Conservation (phyloP, 1,140 invertebrate genomes). For the Oedothorax gibbosus region DNA sequence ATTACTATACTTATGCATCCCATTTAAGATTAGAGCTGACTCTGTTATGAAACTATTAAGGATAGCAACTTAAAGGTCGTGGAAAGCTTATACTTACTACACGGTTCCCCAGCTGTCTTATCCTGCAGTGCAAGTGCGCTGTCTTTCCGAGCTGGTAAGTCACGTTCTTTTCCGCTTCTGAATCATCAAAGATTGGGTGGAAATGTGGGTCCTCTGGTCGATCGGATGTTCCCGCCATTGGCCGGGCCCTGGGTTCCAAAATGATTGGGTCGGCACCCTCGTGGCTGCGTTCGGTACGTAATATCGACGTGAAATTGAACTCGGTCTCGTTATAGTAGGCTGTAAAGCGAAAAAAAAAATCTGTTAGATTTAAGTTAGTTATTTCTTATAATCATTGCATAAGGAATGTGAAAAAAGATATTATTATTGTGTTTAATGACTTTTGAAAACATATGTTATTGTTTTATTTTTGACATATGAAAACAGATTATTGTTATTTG, state of each 20-base stretch:
- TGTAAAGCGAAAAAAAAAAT: no score
- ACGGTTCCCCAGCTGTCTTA: slow-evolving; percentile 86
- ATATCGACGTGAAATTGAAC: no score
- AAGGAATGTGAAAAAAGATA: no score
- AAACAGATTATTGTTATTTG: no score
- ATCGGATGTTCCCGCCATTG: slow-evolving; percentile 72
- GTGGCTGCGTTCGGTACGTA: slow-evolving; percentile 55
- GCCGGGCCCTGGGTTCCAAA: slow-evolving; percentile 61
- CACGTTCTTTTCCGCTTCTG: slow-evolving; percentile 80
- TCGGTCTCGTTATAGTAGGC: no score
- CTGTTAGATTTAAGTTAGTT: no score
- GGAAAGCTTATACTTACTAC: slow-evolving; percentile 74
- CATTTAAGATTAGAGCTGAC: neutral
- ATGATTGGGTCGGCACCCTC: slow-evolving; percentile 20
- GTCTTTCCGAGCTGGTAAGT: slow-evolving; percentile 87
- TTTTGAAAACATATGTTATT: no score
- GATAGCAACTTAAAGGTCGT: neutral
- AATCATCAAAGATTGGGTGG: slow-evolving; percentile 89
- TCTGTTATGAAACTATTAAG: neutral
- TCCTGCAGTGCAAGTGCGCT: slow-evolving; percentile 84
- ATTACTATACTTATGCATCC: neutral
- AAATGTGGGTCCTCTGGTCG: slow-evolving; percentile 80
- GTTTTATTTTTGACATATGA: no score
- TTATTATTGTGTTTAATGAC: no score
- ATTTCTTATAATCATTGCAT: no score